These are phyloP conservation scores for Tetramorium bicarinatum DNA, from an alignment of 2,888 invertebrate genomes.

Conservation along the genomic window DNA sequence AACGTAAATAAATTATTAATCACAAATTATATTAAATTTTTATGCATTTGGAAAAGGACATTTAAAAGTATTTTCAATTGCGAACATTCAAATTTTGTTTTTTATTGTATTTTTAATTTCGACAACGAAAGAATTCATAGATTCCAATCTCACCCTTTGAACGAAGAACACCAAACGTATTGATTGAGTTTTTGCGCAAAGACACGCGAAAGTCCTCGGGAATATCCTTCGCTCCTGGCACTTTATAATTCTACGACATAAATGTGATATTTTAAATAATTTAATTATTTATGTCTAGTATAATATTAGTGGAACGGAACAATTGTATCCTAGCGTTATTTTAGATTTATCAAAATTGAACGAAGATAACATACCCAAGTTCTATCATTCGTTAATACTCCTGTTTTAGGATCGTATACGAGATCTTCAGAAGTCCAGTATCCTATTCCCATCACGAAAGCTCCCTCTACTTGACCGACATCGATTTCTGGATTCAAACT, in stretches of 20 bases:
- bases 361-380: slow-evolving; percentile 89
- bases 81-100: not conserved
- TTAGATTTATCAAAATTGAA: not conserved
- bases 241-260: slow-evolving; percentile 89
- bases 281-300: not conserved
- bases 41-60: not conserved
- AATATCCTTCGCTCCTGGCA: slow-evolving; percentile 92
- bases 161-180: slow-evolving; percentile 90
- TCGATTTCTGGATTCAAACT: slow-evolving; percentile 92
- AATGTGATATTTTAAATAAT: not conserved
- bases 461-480: slow-evolving; percentile 93
- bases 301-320: not conserved
- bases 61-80: not conserved
- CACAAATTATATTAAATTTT: not conserved
- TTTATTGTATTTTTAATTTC: not conserved
- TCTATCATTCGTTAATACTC: slow-evolving; percentile 91
- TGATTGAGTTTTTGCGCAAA: slow-evolving; percentile 90
- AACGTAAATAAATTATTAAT: too few species aligned
- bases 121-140: not conserved
- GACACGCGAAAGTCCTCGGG: slow-evolving; percentile 92
- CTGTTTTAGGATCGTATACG: slow-evolving; percentile 89
- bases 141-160: slow-evolving; percentile 89
- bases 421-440: slow-evolving; percentile 92
- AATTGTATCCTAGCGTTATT: not conserved
- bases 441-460: slow-evolving; percentile 92